A percentile compares a stretch with the other conserved stretches of the same genome.
phyloP scores from a whole-genome alignment of 2,113 vertebrate genomes.

The Neoarius graeffei region DNA sequence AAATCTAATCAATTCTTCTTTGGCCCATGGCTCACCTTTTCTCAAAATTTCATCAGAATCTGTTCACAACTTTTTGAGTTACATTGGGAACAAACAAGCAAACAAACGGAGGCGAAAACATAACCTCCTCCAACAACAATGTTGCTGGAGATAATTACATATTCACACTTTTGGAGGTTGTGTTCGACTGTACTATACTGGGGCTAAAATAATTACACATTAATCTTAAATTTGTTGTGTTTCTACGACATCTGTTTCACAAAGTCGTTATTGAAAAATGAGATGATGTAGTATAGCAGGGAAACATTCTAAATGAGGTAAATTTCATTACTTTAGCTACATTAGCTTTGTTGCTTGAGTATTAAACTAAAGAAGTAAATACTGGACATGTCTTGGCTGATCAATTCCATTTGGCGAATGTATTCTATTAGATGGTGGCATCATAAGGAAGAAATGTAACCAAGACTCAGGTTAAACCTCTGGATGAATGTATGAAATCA shows the following conservation, averaged over 20 bases:
- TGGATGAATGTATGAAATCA: neutral
- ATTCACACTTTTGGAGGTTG: neutral
- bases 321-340: neutral
- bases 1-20: no score
- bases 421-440: no score
- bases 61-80: no score
- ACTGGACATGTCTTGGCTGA: neutral
- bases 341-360: neutral
- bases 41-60: no score
- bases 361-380: neutral
- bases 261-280: neutral
- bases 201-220: neutral
- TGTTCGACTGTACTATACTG: neutral
- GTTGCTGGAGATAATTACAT: neutral
- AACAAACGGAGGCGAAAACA: no score
- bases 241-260: neutral
- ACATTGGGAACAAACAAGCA: no score
- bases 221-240: neutral
- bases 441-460: neutral
- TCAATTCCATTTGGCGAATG: neutral
- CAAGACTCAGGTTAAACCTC: neutral
- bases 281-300: neutral
- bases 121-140: no score
- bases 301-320: neutral
- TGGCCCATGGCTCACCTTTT: no score